Evolutionary conservation across 2,888 invertebrate genomes (phyloP).

Genomic region (Macrosiphum euphorbiae): DNA sequence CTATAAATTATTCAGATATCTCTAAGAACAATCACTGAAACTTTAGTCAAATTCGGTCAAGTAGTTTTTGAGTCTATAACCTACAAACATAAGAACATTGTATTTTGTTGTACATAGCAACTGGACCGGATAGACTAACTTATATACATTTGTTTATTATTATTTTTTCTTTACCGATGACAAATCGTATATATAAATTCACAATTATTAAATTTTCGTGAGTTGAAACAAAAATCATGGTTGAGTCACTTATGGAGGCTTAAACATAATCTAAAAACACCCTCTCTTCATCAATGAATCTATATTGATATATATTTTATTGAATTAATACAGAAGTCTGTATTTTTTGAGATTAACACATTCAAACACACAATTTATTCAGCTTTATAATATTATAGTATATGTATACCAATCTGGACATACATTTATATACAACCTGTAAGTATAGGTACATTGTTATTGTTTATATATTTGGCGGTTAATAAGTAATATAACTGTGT

Average conservation of each 20-base stretch:
- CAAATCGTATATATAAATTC: no score
- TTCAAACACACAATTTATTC: not conserved
- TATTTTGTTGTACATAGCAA: not conserved
- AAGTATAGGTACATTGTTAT: no score
- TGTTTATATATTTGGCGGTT: not conserved
- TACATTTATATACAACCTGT: no score
- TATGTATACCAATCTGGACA: no score
- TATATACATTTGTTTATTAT: no score
- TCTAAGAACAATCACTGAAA: not conserved
- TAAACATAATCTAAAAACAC: not conserved
- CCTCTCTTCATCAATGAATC: not conserved
- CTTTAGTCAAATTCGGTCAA: not conserved
- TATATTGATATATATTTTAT: not conserved
- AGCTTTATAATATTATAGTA: no score
- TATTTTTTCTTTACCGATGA: no score
- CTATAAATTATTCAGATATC: no score
- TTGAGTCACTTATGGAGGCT: no score
- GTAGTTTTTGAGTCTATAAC: not conserved
- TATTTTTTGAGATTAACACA: not conserved
- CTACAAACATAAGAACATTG: not conserved
- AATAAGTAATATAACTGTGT: not conserved
- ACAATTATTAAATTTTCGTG: no score
- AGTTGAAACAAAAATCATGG: no score
- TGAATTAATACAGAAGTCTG: not conserved
- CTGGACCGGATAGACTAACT: no score